Base-by-base conservation (phyloP, 2,113 vertebrate genomes). In the Lethenteron reissneri region DNA sequence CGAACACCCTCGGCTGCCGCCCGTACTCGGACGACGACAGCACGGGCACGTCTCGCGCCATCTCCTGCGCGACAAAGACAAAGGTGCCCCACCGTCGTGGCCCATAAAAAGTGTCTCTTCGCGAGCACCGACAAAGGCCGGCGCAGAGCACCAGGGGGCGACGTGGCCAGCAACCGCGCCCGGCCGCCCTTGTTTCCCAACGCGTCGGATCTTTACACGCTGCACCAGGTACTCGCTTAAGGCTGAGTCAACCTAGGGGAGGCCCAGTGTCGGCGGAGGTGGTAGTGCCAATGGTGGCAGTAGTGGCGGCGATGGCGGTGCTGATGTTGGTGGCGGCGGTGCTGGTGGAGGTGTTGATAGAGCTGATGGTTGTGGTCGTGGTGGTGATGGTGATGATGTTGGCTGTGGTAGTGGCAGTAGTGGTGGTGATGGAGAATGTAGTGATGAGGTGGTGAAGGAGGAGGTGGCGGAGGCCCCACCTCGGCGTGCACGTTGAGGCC, bases 11-110 rank as follows among this genome's bases (percentile, higher is more conserved):
- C 10, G 73, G 56, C 1, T 70, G 78, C 3, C 58, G 78, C 15
- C 83, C 82, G 17, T 83, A 81, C 60, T 77, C 74, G 56, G 83
- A 81, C 1, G 83, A 84, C 14, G 79, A 76, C 21, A 77, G 71
- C 72, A 82, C 75, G 1, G 82, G 77, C 9, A 81, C 59, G 4
- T 56, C 73, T 73, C 83, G 77, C 69, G 78, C 75, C 71, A 15
- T 74, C 75, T 85, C 83, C 83, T 85, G 74, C 11, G 56, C 69
- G 12, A 11, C 64, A 58, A n/a, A 21, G 59, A 17, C 10, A 2
- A 19, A 21, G 2, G 11, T 17, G 69, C 69, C 62, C 2, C 70
- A 41, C 41, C 41, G 41, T 41, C 41, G 41, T 41, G 41, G 41
- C 41, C 41, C 41, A 41, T 41, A 6, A 6, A 41, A 41, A 41